These are phyloP conservation scores for Pocota personata DNA, from an alignment of 2,888 invertebrate species.

Conservation along the genomic window DNA sequence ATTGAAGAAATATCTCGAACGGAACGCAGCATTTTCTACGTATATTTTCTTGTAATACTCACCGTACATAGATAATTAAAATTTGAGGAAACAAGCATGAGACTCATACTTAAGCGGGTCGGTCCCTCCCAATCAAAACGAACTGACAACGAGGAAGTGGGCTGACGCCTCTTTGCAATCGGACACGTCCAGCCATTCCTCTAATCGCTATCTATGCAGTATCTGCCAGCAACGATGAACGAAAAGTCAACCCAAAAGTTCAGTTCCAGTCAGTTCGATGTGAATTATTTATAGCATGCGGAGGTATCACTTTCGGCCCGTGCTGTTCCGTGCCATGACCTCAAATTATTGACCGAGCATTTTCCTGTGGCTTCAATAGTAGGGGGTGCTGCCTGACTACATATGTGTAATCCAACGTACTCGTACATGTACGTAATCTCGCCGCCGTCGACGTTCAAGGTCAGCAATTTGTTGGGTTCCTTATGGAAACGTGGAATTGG, in stretches of 20 bases:
- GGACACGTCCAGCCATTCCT: not conserved
- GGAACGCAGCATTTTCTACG: too few species aligned
- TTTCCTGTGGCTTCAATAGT: conserved; percentile 14
- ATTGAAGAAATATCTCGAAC: too few species aligned
- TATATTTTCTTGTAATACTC: not conserved
- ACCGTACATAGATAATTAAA: not conserved
- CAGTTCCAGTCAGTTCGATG: conserved; percentile 22
- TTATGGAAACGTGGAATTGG: not conserved
- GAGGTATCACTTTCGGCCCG: conserved; percentile 45
- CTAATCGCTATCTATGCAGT: not conserved
- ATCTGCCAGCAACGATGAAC: not conserved
- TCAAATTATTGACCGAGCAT: conserved; percentile 58
- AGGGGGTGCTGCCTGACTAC: not conserved
- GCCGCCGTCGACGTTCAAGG: conserved; percentile 43
- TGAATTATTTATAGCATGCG: conserved; percentile 53
- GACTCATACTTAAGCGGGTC: not conserved
- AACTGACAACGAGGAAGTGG: not conserved
- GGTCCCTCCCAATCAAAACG: too few species aligned
- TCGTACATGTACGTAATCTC: conserved; percentile 14
- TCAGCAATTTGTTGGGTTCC: conserved; percentile 50
- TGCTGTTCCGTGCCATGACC: conserved; percentile 43
- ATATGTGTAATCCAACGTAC: not conserved
- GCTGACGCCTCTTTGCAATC: not conserved
- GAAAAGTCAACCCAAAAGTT: conserved; percentile 8
- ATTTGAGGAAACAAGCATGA: not conserved